phyloP scores from a whole-genome alignment of 2,113 vertebrate species.

The Bufo gargarizans region DNA sequence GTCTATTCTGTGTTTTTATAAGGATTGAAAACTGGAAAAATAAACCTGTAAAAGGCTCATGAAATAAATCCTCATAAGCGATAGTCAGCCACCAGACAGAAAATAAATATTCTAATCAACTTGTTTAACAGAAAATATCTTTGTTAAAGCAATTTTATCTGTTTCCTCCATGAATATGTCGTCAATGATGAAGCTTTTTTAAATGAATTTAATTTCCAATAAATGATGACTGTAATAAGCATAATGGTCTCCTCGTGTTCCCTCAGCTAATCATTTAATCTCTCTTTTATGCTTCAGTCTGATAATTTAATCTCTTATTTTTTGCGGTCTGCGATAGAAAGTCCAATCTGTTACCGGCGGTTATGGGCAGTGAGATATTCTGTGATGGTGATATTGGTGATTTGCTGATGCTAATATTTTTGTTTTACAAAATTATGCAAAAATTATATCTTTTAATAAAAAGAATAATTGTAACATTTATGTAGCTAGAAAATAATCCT shows the following conservation, averaged over 20 bases:
- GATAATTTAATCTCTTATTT: constrained; percentile 50
- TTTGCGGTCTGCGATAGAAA: constrained; percentile 23
- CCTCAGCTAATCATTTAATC: constrained; percentile 46
- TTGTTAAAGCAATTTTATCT: constrained; percentile 9
- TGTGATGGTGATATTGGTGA: background rate
- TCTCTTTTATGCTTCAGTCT: constrained; percentile 40
- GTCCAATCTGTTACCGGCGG: constrained; percentile 43
- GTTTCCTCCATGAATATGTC: background rate
- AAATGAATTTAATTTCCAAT: constrained; percentile 28
- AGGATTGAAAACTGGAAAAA: background rate
- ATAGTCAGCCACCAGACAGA: background rate
- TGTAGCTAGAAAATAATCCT: background rate
- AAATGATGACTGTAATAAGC: constrained; percentile 45
- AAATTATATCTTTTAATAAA: background rate
- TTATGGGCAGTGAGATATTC: constrained; percentile 6
- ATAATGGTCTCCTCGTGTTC: constrained; percentile 30
- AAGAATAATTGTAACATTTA: background rate
- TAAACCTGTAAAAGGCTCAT: background rate
- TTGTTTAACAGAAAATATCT: background rate
- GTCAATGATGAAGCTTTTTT: background rate
- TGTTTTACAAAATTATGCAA: background rate
- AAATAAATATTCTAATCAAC: constrained; percentile 40
- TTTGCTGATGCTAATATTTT: background rate
- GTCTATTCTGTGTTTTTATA: too few species aligned
- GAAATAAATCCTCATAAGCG: constrained; percentile 18